Evolutionary conservation across 2,797 vertebrate genomes (phyloP), one percentile per base, ranked within the genome.

Genomic region (Argentina silus): DNA sequence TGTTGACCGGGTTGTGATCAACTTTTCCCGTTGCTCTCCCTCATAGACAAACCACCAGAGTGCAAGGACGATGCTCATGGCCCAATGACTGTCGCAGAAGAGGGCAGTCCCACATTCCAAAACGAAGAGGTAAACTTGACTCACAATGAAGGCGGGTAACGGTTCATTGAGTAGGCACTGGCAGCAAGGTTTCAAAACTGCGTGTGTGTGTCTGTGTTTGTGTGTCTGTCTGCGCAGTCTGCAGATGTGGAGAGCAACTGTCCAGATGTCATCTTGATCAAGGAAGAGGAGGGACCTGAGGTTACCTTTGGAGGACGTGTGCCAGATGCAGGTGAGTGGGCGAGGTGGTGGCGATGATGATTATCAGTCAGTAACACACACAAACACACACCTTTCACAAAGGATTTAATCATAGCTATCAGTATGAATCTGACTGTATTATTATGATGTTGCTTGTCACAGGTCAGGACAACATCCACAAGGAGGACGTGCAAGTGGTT

Each of bases 251-350:
- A 90, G 72, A 84, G 55, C 53, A 51, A 60, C 27, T 23, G 60
- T 47, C 85, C 87, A 36, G 92, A 92, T 70, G 81, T 93, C 19
- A 93, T 93, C 64, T 80, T 92, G 65, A 93, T 93, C 74, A 93
- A 93, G 82, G 91, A 93, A 7, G 67, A 69, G 53, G 68, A 76
- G 45, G 64, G 53, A 43, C 55, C 64, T 76, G 91, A 93, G 75
- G 89, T 90, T 0, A 89, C 91, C 1, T n/a, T 85, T 14, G 86
- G 76, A 71, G 82, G 63, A 72, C 87, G 86, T 65, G 79, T 10
- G 0, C 43, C 80, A 9, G 76, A 12, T 76, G 57, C 7, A 71
- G 84, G 88, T 91, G 74, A 84, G 73, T 36, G 12, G 42, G 51
- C 36, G 36, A 14, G 10, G 12, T 7, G 59, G 3, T 42, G 59